Percentiles rank a stretch among this genome's conserved stretches.
Conservation (phyloP, 2,797 vertebrate genomes). For the Mormyrus hasselquistii region DNA sequence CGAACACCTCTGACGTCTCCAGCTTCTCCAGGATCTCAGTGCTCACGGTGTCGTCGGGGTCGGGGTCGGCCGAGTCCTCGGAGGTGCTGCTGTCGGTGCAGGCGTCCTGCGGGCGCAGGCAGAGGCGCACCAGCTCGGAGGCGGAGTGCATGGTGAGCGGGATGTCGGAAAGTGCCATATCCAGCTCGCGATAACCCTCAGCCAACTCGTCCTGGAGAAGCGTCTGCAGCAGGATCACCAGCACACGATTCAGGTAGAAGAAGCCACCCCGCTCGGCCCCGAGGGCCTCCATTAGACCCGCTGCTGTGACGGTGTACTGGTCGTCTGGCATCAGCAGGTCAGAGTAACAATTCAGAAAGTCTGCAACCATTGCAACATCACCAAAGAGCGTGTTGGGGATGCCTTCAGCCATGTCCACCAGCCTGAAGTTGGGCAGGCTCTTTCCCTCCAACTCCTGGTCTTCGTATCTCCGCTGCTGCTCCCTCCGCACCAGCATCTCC, state of each 20-base stretch:
- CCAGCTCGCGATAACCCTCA: conserved; percentile 90
- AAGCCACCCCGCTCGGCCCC: conserved; percentile 85
- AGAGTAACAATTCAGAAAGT: conserved; percentile 87
- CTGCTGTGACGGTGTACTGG: conserved; percentile 83
- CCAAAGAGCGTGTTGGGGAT: conserved; percentile 92
- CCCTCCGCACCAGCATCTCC: conserved; percentile 77
- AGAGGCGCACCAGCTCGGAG: conserved; percentile 86
- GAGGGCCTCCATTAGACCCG: conserved; percentile 85
- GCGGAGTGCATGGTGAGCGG: conserved; percentile 89
- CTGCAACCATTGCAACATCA: conserved; percentile 87
- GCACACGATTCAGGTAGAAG: conserved; percentile 83
- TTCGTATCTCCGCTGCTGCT: conserved; percentile 82
- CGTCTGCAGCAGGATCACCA: conserved; percentile 90
- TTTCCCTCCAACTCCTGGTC: conserved; percentile 83
- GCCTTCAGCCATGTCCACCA: conserved; percentile 92
- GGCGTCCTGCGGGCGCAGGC: conserved; percentile 79
- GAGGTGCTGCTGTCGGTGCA: conserved; percentile 76
- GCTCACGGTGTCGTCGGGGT: conserved; percentile 77
- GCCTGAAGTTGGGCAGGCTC: conserved; percentile 71
- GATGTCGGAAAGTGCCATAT: conserved; percentile 91
- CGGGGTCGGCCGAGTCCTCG: conserved; percentile 45
- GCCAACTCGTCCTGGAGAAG: conserved; percentile 93
- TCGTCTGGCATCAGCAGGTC: conserved; percentile 86
- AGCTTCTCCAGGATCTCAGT: conserved; percentile 88
- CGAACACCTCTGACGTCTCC: conserved; percentile 86